phyloP scores from a whole-genome alignment of 2,113 vertebrate genomes.

The Perca flavescens region DNA sequence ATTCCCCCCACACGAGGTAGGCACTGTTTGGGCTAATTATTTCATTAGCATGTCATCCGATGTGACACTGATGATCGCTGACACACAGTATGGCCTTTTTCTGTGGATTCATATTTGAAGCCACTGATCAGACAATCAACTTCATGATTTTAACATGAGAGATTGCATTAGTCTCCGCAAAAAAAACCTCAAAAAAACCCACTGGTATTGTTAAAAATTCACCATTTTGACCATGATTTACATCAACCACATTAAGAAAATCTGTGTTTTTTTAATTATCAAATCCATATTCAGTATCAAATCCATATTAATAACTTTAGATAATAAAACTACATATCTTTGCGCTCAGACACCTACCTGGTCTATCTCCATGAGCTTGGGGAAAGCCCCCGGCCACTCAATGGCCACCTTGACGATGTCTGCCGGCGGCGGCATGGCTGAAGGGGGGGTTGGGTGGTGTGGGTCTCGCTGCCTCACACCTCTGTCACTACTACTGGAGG shows the following conservation, averaged over 20 bases:
- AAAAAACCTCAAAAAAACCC: not conserved
- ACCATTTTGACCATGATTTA: not conserved
- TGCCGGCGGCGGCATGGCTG: conserved; percentile 93
- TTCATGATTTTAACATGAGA: not conserved
- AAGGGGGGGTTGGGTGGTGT: conserved; percentile 75
- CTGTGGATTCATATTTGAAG: not conserved
- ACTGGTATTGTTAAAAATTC: not conserved
- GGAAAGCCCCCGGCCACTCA: conserved; percentile 95
- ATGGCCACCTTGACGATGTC: conserved; percentile 99
- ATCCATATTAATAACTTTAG: not conserved
- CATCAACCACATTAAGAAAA: not conserved
- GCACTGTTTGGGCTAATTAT: conserved; percentile 52
- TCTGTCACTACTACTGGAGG: conserved; percentile 46
- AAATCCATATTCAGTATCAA: not conserved
- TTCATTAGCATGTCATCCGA: conserved; percentile 33
- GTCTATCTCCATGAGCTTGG: conserved; percentile 98
- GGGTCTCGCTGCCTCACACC: conserved; percentile 76
- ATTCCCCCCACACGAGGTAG: not conserved
- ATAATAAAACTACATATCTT: too few species aligned
- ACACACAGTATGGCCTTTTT: conserved; percentile 14
- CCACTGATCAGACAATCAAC: not conserved
- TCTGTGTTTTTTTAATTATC: not conserved
- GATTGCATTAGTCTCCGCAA: not conserved
- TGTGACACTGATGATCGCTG: conserved; percentile 1
- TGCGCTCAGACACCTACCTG: conserved; percentile 86